Base-by-base conservation (phyloP, 1,140 invertebrate genomes). In the Drosophila tropicalis region DNA sequence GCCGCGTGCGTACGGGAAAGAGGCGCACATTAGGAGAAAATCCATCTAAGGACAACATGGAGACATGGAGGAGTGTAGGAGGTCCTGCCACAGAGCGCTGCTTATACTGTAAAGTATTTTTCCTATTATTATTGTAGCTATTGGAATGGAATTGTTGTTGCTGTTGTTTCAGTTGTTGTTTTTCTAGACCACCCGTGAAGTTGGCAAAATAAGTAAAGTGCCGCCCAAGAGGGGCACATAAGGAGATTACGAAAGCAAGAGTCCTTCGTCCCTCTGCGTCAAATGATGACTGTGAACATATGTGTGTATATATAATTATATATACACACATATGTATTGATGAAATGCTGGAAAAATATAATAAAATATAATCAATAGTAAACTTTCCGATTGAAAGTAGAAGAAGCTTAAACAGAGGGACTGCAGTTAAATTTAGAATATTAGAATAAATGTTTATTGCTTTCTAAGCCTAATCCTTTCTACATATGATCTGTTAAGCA, bases 61-160 rank as follows among this genome's bases (percentile, higher is more conserved):
- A 40, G 47, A 44, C 41, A 39, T 22, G 12, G 12, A 13, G 39
- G n/a, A 44, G 55, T 61, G 17, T 25, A 25, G 51, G 63, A 73
- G 72, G 65, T 74, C 62, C 72, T 77, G 81, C 73, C 81, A 70
- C 67, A 47, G 56, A 67, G 69, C 34, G 62, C 67, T 73, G 62
- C 66, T 72, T 67, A 55, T 80, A 55, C 39, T 70, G 62, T 47
- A 72, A 75, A 80, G 81, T 77, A 68, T 82, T 79, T 80, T 70
- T 54, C 44, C 32, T 58, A 36, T 58, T 66, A 47, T 76, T 72
- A 40, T 65, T 62, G 55, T 57, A 55, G 40, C 22, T 67, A 68
- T 41, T 83, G 80, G 68, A 83, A 83, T 51, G 44, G 44, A 51
- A 51, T 51, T 22, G 17, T 71, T 76, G 17, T 75, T 76, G 70